These are phyloP conservation scores for Rhinoptilus africanus DNA, from an alignment of 2,113 vertebrate species.

Conservation along the genomic window DNA sequence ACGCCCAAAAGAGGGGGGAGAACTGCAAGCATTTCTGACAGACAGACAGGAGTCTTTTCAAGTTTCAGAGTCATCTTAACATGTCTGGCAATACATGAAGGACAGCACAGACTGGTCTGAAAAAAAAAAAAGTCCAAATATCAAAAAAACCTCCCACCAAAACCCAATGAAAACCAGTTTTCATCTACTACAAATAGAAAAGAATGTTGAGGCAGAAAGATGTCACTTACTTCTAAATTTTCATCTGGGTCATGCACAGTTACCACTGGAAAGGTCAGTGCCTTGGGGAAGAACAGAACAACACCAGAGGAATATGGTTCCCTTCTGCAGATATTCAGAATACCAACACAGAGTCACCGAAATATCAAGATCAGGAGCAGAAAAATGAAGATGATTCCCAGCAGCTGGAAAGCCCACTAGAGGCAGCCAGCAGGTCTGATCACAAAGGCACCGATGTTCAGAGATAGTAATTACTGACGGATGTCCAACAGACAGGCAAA, in stretches of 20 bases:
- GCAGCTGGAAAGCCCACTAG: background rate
- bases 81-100: background rate
- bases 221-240: background rate
- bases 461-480: background rate
- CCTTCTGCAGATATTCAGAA: background rate
- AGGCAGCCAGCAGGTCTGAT: background rate
- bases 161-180: background rate
- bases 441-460: background rate
- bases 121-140: background rate
- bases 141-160: background rate
- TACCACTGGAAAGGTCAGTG: background rate
- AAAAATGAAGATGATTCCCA: background rate
- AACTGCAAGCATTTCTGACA: background rate
- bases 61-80: background rate
- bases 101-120: background rate
- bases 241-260: background rate
- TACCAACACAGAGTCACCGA: background rate
- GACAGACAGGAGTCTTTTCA: background rate
- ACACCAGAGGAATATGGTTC: background rate
- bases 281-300: background rate
- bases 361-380: background rate
- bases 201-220: background rate
- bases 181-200: background rate
- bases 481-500: background rate
- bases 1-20: background rate